These are phyloP conservation scores for Synanthedon tipuliformis DNA, from an alignment of 2,888 invertebrate genomes.

Conservation along the genomic window DNA sequence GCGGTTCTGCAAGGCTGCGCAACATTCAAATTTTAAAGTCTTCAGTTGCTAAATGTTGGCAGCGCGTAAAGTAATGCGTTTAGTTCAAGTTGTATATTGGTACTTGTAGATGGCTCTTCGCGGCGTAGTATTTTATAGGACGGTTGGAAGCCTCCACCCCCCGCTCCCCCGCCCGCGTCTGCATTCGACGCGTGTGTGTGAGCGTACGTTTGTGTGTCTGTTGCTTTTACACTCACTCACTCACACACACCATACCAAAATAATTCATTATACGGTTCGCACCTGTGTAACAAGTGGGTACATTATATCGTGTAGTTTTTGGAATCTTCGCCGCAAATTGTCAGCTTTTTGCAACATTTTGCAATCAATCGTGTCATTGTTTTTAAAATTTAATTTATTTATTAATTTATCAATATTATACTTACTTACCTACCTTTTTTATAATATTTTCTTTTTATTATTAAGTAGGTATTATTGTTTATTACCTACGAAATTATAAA, in stretches of 20 bases:
- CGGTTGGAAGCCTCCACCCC: slow-evolving; percentile 32
- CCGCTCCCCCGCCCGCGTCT: slow-evolving; percentile 7
- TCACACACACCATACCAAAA: slow-evolving; percentile 28
- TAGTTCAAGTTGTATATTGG: slow-evolving; percentile 66
- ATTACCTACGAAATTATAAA: too few species aligned
- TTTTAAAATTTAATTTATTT: too few species aligned
- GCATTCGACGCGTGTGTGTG: slow-evolving; percentile 7
- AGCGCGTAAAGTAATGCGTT: slow-evolving; percentile 41
- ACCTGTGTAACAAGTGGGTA: slow-evolving; percentile 1
- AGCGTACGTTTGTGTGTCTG: slow-evolving; percentile 19
- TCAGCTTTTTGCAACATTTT: neutral
- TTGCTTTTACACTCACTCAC: slow-evolving; percentile 25
- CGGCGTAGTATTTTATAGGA: slow-evolving; percentile 65
- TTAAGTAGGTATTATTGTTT: too few species aligned
- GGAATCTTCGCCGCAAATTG: slow-evolving; percentile 6
- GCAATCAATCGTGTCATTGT: neutral
- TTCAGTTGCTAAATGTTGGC: slow-evolving; percentile 45
- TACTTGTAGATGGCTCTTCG: slow-evolving; percentile 57
- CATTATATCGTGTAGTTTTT: neutral
- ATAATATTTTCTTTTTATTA: too few species aligned
- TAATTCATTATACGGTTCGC: slow-evolving; percentile 1
- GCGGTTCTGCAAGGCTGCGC: slow-evolving; percentile 36
- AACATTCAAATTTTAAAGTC: slow-evolving; percentile 42
- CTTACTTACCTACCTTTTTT: too few species aligned
- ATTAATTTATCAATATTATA: too few species aligned